These are phyloP conservation scores for Caerostris extrusa DNA, from an alignment of 1,140 invertebrate species.

Conservation along the genomic window DNA sequence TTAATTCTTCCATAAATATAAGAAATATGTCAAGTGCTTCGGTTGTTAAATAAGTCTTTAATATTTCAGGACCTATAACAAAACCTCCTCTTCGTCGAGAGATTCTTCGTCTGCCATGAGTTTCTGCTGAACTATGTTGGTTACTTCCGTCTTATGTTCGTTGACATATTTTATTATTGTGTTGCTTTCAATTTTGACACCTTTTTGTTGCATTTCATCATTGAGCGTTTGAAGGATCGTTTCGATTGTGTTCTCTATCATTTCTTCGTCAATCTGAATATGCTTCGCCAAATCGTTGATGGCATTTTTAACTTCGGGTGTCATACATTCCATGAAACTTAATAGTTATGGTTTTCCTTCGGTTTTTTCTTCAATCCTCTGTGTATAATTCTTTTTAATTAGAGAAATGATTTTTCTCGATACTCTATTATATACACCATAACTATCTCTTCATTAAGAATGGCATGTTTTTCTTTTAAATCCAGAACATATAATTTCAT, in stretches of 20 bases:
- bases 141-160: neutral
- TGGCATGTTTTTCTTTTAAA: neutral
- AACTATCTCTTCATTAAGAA: neutral
- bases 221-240: neutral
- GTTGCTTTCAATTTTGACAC: neutral
- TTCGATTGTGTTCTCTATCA: conserved; percentile 16
- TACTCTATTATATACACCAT: conserved; percentile 48
- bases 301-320: conserved; percentile 36
- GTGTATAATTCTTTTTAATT: neutral
- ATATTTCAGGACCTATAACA: neutral
- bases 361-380: neutral
- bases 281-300: conserved; percentile 33
- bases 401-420: conserved; percentile 10
- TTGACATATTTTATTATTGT: conserved; percentile 20
- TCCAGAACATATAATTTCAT: neutral
- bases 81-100: neutral
- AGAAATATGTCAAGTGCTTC: neutral
- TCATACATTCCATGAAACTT: conserved; percentile 14
- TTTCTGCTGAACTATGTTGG: neutral
- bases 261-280: neutral
- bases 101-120: neutral
- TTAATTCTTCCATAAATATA: neutral
- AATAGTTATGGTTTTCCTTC: neutral
- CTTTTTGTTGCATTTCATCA: neutral
- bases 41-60: neutral